phyloP scores from a whole-genome alignment of 1,140 invertebrate genomes.

The Drosophila dunni region DNA sequence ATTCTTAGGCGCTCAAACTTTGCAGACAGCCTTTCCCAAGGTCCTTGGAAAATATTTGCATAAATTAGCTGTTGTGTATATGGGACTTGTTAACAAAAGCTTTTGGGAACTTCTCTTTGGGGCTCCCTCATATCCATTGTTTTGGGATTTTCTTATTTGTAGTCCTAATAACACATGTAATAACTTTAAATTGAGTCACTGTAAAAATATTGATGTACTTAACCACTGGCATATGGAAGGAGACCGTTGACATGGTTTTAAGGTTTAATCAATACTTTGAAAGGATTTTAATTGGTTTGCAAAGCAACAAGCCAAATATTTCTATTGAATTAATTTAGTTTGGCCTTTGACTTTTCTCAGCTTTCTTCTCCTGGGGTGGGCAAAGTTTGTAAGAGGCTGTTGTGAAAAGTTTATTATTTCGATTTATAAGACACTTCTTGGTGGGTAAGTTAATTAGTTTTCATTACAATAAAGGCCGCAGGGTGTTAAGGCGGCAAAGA shows the following conservation, averaged over 20 bases:
- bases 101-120: constrained; percentile 25
- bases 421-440: constrained; percentile 24
- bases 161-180: constrained; percentile 34
- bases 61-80: constrained; percentile 64
- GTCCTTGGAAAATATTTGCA: constrained; percentile 57
- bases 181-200: constrained; percentile 34
- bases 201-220: not conserved
- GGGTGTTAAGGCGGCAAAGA: constrained; percentile 4
- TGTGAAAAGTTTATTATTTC: constrained; percentile 7
- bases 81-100: constrained; percentile 48
- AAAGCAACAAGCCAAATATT: constrained; percentile 43
- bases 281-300: constrained; percentile 66
- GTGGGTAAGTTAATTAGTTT: constrained; percentile 61
- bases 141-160: constrained; percentile 19
- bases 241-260: not conserved
- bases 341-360: constrained; percentile 32
- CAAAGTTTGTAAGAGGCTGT: not conserved
- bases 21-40: constrained; percentile 52
- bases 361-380: not conserved
- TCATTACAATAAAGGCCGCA: constrained; percentile 5
- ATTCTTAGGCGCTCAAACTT: constrained; percentile 54
- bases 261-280: constrained; percentile 59
- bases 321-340: constrained; percentile 61
- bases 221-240: too few relatives aligned
- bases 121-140: constrained; percentile 26